Evolutionary conservation across 2,888 invertebrate species (phyloP).

Genomic region (Drosophila picticornis): DNA sequence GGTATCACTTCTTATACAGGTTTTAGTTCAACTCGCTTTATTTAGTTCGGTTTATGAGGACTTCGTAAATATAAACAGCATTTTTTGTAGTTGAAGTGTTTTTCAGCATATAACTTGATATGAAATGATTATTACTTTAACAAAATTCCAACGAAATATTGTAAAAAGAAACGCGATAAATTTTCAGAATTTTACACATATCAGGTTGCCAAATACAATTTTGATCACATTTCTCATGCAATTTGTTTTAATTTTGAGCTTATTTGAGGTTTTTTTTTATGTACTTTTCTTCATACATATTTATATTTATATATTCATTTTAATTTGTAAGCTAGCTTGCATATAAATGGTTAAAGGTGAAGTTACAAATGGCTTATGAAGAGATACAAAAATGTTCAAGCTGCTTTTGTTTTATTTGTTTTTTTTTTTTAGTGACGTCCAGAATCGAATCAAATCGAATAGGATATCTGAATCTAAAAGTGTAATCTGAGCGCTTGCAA

Average conservation of each 20-base stretch:
- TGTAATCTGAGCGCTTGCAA: constrained; percentile 32
- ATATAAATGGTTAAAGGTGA: constrained; percentile 12
- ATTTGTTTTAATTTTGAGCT: constrained; percentile 5
- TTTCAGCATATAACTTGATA: neutral
- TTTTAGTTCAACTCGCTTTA: neutral
- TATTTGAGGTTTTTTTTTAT: constrained; percentile 4
- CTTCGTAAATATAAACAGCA: neutral
- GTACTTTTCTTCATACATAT: too few species aligned
- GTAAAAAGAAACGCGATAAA: neutral
- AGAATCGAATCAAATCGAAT: constrained; percentile 9
- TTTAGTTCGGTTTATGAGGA: neutral
- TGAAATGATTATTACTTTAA: neutral
- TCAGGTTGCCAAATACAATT: constrained; percentile 22
- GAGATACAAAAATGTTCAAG: neutral
- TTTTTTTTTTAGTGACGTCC: neutral
- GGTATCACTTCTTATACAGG: neutral
- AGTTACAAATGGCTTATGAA: constrained; percentile 11
- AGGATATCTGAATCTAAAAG: constrained; percentile 24
- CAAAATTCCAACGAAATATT: neutral
- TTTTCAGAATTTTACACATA: constrained; percentile 12
- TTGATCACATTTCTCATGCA: constrained; percentile 9
- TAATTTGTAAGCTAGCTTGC: constrained; percentile 16
- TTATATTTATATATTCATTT: constrained; percentile 7
- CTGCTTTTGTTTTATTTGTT: neutral
- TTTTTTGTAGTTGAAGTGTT: neutral